Evolutionary conservation across 1,140 invertebrate genomes (phyloP), one percentile per base, ranked within the genome.

Genomic region (Drosophila tsacasi): DNA sequence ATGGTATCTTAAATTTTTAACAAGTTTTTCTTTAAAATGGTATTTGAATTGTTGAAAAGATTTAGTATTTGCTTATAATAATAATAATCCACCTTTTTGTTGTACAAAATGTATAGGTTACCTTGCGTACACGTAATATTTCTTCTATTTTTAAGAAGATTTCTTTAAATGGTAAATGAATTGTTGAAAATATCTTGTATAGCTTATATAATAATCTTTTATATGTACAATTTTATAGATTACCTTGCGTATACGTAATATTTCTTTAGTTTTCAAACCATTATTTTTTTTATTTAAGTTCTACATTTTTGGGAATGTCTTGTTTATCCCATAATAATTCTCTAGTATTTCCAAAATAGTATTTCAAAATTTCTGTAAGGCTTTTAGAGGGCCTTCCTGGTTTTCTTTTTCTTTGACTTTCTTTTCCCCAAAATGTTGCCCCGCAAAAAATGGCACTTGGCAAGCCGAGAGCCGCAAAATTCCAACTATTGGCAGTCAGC

Each of bases 401-500:
- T 10, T 5, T n/a, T 44, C 19, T 19, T 13, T 12, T 30, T 37
- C 25, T 68, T n/a, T 21, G 15, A 35, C 2, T 49, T 39, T 58
- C 19, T 35, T 42, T 49, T 39, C 27, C 37, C 15, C 3, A 25
- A 27, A 40, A 15, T 13, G 32, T 12, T 32, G 17, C 21, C 23
- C 39, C 6, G n/a, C n/a, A 8, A 25, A 54, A 30, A 55, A 27
- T 55, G 72, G 40, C 44, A 57, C 66, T 76, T 59, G 47, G 15
- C 55, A 67, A 47, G 30, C 42, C 52, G 30, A 72, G 32, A 42
- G 13, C 32, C 32, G 27, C 27, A 23, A 60, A 58, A 42, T 73
- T 60, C 23, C 54, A 23, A 61, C 49, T 17, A 25, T 77, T 78
- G 75, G 74, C 75, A 78, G 75, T 32, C 64, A 78, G 75, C 64